Evolutionary conservation across 2,888 invertebrate genomes (phyloP), one percentile per base, ranked within the genome.

Genomic region (Leptinotarsa rubiginosa): DNA sequence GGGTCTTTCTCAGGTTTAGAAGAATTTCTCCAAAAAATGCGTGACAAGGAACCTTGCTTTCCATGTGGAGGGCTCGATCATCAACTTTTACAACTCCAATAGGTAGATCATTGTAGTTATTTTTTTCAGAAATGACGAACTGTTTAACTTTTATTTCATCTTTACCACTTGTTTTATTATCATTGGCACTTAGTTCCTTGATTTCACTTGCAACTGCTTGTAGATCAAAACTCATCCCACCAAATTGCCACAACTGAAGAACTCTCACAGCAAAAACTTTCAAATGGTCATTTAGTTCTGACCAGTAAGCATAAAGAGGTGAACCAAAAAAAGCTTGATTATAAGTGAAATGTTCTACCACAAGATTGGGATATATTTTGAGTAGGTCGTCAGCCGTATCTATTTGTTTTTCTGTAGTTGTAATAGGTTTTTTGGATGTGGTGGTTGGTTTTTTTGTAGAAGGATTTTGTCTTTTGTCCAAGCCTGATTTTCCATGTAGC

Each of bases 161-260:
- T 22, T 31, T 16, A n/a, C 5, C 10, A 50, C 13, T 22, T 20
- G 20, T 47, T 65, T 65, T 56, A 13, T 31, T 62, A 18, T 31
- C 41, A 41, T 62, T 62, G 41, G 10, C n/a, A 5, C n/a, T 25
- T 3, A 62, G 62, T 62, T 62, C 41, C 18, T 62, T 41, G 41
- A 62, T 31, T n/a, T 62, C 62, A 25, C 47, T 70, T 59, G 50
- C 16, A 0, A 49, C 54, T 18, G 25, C 73, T 10, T 78, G 74
- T 66, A 85, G 77, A 71, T 84, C 85, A 74, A 86, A 87, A 71
- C 85, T 86, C 12, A 91, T 86, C 2, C 91, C 92, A 12, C 90
- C 91, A 77, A 87, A 87, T 81, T 90, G 88, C 91, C 91, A 92
- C 41, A 91, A 86, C 62, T 90, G 87, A 75, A 89, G 86, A 41